Conservation (phyloP, 2,888 invertebrate genomes). For the Rotaria sp. region DNA sequence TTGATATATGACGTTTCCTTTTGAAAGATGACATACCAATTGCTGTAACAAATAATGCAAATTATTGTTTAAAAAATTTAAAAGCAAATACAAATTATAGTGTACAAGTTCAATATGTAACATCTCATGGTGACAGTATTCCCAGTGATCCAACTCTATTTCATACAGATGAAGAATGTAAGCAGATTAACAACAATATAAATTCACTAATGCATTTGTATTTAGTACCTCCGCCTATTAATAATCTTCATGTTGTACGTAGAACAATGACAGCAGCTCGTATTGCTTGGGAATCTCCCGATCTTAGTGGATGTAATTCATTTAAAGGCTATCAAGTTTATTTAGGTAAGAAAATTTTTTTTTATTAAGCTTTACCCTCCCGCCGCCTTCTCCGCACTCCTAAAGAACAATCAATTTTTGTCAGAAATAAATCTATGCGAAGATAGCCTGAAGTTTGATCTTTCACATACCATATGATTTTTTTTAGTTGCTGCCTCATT, state of each 20-base stretch:
- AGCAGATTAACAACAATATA: not conserved
- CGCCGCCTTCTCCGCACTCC: no score
- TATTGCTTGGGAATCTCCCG: conserved; percentile 52
- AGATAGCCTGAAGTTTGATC: no score
- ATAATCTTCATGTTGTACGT: conserved; percentile 45
- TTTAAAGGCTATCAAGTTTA: conserved; percentile 51
- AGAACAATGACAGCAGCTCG: conserved; percentile 52
- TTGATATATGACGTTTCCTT: no score
- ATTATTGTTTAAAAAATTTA: not conserved
- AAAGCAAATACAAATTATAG: not conserved
- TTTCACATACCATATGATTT: no score
- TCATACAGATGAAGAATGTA: conserved; percentile 20
- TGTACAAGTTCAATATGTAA: conserved; percentile 7
- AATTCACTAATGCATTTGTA: not conserved
- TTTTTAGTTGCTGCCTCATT: no score
- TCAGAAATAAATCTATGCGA: no score
- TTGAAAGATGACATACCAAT: not conserved
- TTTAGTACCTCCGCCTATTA: not conserved
- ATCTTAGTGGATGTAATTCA: conserved; percentile 45
- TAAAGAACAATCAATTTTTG: not conserved
- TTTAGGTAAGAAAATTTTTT: conserved; percentile 45
- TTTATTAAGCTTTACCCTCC: no score
- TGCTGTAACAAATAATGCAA: not conserved
- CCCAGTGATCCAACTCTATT: not conserved
- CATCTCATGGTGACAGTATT: not conserved